Evolutionary conservation across 2,888 invertebrate genomes (phyloP).

Genomic region (Melipona bicolor): DNA sequence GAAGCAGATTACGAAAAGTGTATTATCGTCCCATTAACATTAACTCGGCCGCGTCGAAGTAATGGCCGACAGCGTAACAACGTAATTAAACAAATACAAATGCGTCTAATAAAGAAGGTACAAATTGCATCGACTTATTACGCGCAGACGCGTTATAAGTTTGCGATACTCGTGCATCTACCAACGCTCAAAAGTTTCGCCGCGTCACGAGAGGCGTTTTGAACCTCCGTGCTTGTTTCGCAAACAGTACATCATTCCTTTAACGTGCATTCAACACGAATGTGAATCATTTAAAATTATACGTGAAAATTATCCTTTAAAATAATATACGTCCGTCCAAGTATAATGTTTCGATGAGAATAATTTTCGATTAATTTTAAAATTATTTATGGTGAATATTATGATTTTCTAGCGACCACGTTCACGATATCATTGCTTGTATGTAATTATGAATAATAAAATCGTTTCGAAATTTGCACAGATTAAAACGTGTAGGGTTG

Average conservation of each 20-base stretch:
- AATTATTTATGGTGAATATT: not conserved
- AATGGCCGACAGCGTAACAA: slow-evolving; percentile 39
- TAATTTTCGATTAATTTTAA: not conserved
- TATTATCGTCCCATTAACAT: slow-evolving; percentile 75
- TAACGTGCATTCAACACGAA: slow-evolving; percentile 16
- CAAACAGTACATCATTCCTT: not conserved
- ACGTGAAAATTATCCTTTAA: not conserved
- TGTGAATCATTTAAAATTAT: not conserved
- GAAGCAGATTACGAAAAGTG: slow-evolving; percentile 75
- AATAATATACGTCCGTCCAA: not conserved
- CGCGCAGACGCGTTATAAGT: slow-evolving; percentile 23
- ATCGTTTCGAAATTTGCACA: not conserved
- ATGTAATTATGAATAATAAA: not conserved
- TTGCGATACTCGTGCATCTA: slow-evolving; percentile 1
- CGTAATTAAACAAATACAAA: slow-evolving; percentile 50
- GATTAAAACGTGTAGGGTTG: too few species aligned
- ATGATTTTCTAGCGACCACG: not conserved
- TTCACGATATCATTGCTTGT: not conserved
- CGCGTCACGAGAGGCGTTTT: not conserved
- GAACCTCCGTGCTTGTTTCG: not conserved
- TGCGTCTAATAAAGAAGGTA: slow-evolving; percentile 39
- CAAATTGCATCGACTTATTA: slow-evolving; percentile 43
- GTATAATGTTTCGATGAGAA: not conserved
- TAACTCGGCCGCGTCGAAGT: slow-evolving; percentile 65
- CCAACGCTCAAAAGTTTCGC: not conserved